phyloP scores from a whole-genome alignment of 2,888 invertebrate genomes.

The Chesias legatella region DNA sequence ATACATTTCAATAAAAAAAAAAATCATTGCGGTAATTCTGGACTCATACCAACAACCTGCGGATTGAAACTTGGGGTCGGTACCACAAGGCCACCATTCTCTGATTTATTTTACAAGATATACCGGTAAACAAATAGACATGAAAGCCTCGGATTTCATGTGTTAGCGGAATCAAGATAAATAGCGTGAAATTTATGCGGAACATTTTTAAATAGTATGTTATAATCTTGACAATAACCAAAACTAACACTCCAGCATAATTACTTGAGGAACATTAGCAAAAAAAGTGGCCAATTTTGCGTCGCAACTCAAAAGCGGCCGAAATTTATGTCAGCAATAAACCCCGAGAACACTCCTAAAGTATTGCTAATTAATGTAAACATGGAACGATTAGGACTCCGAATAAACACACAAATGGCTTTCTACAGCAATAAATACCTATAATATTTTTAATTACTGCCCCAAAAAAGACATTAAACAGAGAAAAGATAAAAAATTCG shows the following conservation, averaged over 20 bases:
- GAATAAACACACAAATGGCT: slow-evolving; percentile 73
- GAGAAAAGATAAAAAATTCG: slow-evolving; percentile 63
- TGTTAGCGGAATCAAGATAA: too few relatives aligned
- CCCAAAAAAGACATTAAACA: slow-evolving; percentile 71
- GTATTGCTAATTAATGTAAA: slow-evolving; percentile 80
- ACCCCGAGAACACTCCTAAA: slow-evolving; percentile 67
- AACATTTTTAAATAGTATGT: too few relatives aligned
- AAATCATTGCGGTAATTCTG: too few relatives aligned
- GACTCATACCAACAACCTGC: too few relatives aligned
- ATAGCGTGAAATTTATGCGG: too few relatives aligned
- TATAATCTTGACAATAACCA: slow-evolving; percentile 24
- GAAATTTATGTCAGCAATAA: slow-evolving; percentile 74
- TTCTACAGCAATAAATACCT: slow-evolving; percentile 72
- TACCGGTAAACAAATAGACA: too few relatives aligned
- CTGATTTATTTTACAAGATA: too few relatives aligned
- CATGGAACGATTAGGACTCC: slow-evolving; percentile 72
- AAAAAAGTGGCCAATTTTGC: slow-evolving; percentile 29
- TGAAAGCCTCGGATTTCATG: too few relatives aligned
- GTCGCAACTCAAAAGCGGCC: slow-evolving; percentile 42
- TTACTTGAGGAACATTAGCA: slow-evolving; percentile 29
- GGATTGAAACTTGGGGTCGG: too few relatives aligned
- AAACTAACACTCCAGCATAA: slow-evolving; percentile 24
- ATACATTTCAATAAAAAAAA: too few relatives aligned
- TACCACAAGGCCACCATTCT: too few relatives aligned
- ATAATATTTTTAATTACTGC: slow-evolving; percentile 77